A percentile compares a stretch with the other conserved stretches of the same genome.
Evolutionary conservation across 2,797 vertebrate species (phyloP).

Genomic region (Psittacula derbiana): DNA sequence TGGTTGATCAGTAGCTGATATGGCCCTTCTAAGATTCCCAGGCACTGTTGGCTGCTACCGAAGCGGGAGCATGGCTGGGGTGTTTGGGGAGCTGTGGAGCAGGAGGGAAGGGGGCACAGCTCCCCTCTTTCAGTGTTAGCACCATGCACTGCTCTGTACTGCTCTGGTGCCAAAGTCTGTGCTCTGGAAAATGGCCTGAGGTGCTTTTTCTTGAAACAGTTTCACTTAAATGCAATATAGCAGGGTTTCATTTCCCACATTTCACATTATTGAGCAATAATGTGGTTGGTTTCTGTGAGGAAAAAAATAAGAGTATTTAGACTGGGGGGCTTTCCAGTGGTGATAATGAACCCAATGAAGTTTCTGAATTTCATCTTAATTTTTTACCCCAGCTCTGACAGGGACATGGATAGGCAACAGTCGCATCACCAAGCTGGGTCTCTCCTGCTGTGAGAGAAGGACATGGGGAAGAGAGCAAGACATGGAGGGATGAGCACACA

Average conservation of each 20-base stretch:
- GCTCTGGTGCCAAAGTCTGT: not conserved
- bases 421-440: rapidly evolving
- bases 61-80: not conserved
- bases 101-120: not conserved
- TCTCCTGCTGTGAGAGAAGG: not conserved
- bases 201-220: not conserved
- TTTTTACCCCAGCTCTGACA: not conserved
- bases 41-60: rapidly evolving
- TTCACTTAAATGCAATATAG: not conserved
- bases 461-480: not conserved
- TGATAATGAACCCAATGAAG: not conserved
- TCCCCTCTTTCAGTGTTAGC: rapidly evolving
- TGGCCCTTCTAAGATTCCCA: too few relatives aligned
- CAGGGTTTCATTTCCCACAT: not conserved
- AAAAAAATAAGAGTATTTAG: not conserved
- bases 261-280: not conserved
- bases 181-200: not conserved
- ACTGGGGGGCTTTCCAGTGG: not conserved
- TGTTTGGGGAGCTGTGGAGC: not conserved
- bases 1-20: not conserved
- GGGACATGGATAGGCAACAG: rapidly evolving
- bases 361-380: not conserved
- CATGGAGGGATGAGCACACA: rapidly evolving
- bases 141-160: rapidly evolving
- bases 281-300: not conserved